phyloP scores from a whole-genome alignment of 2,797 vertebrate species.

The Hephaestus fuliginosus region DNA sequence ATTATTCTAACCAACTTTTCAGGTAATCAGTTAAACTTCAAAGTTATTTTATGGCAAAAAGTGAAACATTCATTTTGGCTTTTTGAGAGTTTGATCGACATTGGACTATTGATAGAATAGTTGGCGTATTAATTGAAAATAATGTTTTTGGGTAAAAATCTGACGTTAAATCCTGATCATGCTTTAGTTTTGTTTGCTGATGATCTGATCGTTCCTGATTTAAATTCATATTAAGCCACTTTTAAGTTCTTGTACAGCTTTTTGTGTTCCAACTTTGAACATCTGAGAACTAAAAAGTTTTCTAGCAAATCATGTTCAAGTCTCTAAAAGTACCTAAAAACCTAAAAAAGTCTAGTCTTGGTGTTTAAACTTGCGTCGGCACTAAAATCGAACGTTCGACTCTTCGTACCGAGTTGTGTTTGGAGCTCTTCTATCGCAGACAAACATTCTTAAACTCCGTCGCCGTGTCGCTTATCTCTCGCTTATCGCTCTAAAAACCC shows the following conservation, averaged over 20 bases:
- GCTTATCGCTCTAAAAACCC: slow-evolving; percentile 45
- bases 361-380: neutral
- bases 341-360: neutral
- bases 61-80: too few relatives aligned
- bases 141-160: too few relatives aligned
- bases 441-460: slow-evolving; percentile 27
- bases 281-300: neutral
- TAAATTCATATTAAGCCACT: neutral
- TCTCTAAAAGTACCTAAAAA: neutral
- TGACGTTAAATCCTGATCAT: too few relatives aligned
- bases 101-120: neutral
- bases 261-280: too few relatives aligned
- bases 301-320: too few relatives aligned
- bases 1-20: too few relatives aligned
- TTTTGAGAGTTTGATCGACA: too few relatives aligned
- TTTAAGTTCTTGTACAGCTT: too few relatives aligned
- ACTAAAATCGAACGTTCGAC: neutral
- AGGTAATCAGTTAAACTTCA: too few relatives aligned
- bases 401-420: neutral
- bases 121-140: neutral
- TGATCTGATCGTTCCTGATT: neutral
- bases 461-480: slow-evolving; percentile 25
- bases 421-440: slow-evolving; percentile 24
- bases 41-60: too few relatives aligned
- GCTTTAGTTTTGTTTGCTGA: too few relatives aligned